A percentile compares a stretch with the other conserved stretches of the same genome.
These are phyloP conservation scores for Eulemur rubriventer DNA, from an alignment of 2,797 vertebrate genomes.

Conservation along the genomic window DNA sequence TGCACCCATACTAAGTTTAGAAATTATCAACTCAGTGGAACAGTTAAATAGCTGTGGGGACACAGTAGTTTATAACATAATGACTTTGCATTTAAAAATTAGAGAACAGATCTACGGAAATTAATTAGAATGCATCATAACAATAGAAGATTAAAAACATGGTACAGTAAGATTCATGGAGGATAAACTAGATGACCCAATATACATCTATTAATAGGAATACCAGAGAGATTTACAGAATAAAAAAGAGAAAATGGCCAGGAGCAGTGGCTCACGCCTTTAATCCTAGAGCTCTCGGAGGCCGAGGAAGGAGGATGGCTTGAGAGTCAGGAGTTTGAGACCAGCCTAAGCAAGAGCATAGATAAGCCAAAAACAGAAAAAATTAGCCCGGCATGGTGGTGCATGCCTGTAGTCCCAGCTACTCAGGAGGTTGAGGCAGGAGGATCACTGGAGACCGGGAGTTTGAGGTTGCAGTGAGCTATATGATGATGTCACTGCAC, in stretches of 20 bases:
- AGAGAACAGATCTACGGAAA: background rate
- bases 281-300: background rate
- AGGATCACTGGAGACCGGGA: too few species aligned
- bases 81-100: background rate
- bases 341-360: background rate
- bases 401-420: too few species aligned
- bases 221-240: background rate
- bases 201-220: background rate
- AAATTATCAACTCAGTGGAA: conserved; percentile 19
- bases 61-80: conserved; percentile 7
- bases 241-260: background rate
- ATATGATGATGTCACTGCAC: too few species aligned
- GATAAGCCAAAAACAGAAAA: too few species aligned
- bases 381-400: too few species aligned
- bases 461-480: too few species aligned
- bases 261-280: background rate
- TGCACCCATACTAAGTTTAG: background rate
- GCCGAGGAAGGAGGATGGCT: background rate
- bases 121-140: background rate
- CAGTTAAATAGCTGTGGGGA: background rate
- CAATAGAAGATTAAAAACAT: conserved; percentile 23
- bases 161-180: background rate
- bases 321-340: background rate
- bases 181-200: background rate
- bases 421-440: too few species aligned